Evolutionary conservation across 2,797 vertebrate species (phyloP).

Genomic region (Echiichthys vipera): DNA sequence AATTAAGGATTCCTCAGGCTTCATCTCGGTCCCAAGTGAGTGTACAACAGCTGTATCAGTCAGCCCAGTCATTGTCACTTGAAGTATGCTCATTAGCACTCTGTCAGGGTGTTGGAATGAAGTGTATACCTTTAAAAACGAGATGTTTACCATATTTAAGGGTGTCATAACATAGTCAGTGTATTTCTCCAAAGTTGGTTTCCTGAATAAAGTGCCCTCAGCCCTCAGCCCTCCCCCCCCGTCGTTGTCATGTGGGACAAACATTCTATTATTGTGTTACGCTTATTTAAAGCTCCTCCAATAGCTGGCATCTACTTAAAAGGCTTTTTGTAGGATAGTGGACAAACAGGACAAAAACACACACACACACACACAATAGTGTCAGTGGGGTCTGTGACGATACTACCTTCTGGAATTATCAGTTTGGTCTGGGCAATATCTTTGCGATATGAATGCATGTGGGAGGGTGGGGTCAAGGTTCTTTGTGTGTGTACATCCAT

Average conservation of each 20-base stretch:
- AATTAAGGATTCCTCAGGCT: background rate
- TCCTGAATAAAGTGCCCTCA: conserved; percentile 1
- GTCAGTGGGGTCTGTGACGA: conserved; percentile 43
- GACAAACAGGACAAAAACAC: conserved; percentile 37
- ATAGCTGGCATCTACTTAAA: conserved; percentile 57
- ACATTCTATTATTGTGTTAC: conserved; percentile 43
- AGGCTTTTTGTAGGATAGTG: conserved; percentile 53
- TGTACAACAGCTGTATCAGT: background rate
- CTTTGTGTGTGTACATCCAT: conserved; percentile 1
- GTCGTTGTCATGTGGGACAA: conserved; percentile 28
- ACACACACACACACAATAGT: conserved; percentile 21
- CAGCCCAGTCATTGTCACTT: background rate
- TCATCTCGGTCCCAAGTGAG: background rate
- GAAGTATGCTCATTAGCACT: conserved; percentile 1
- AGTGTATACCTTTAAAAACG: conserved; percentile 2
- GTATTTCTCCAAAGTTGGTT: conserved; percentile 4
- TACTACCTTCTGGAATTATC: conserved; percentile 54
- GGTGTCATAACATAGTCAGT: conserved; percentile 1
- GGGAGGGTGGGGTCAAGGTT: conserved; percentile 10
- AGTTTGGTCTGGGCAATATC: conserved; percentile 56
- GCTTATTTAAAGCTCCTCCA: conserved; percentile 57
- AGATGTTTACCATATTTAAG: background rate
- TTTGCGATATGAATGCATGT: conserved; percentile 28
- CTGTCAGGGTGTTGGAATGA: background rate
- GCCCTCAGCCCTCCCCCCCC: background rate